Conservation (phyloP, 2,113 vertebrate genomes). For the Leptobrachium ailaonicum region DNA sequence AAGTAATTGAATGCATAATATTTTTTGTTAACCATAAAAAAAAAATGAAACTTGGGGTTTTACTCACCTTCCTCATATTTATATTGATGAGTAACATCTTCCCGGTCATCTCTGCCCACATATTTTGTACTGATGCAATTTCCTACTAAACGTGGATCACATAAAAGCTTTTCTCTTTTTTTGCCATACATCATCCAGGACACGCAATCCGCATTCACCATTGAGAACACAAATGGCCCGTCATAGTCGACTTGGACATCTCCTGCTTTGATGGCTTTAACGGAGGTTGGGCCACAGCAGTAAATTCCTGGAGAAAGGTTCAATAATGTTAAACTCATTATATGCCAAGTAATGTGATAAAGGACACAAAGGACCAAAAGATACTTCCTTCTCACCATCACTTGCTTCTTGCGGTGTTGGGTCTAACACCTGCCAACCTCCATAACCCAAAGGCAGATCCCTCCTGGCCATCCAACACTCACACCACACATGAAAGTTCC, state of each 20-base stretch:
- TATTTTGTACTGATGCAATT: slow-evolving; percentile 65
- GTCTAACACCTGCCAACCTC: slow-evolving; percentile 68
- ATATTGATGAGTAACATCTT: slow-evolving; percentile 63
- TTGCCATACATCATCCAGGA: slow-evolving; percentile 65
- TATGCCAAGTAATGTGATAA: not conserved
- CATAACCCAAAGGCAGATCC: slow-evolving; percentile 58
- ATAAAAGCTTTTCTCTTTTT: slow-evolving; percentile 57
- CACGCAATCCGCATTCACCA: slow-evolving; percentile 71
- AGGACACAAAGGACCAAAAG: not conserved
- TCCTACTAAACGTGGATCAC: slow-evolving; percentile 53
- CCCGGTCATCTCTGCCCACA: slow-evolving; percentile 54
- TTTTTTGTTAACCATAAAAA: no score
- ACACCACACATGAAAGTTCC: slow-evolving; percentile 68
- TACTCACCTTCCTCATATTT: slow-evolving; percentile 66
- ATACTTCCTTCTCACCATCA: slow-evolving; percentile 51
- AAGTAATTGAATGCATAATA: no score
- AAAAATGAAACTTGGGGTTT: not conserved
- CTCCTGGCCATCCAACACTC: slow-evolving; percentile 67
- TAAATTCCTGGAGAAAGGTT: slow-evolving; percentile 55
- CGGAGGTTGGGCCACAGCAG: slow-evolving; percentile 63
- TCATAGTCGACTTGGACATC: slow-evolving; percentile 60
- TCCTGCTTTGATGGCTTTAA: slow-evolving; percentile 63
- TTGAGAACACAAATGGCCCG: slow-evolving; percentile 61
- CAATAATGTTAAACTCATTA: not conserved
- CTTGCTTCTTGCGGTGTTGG: slow-evolving; percentile 67